Conservation (phyloP, 1,140 invertebrate species). For the Drosophila melanica region DNA sequence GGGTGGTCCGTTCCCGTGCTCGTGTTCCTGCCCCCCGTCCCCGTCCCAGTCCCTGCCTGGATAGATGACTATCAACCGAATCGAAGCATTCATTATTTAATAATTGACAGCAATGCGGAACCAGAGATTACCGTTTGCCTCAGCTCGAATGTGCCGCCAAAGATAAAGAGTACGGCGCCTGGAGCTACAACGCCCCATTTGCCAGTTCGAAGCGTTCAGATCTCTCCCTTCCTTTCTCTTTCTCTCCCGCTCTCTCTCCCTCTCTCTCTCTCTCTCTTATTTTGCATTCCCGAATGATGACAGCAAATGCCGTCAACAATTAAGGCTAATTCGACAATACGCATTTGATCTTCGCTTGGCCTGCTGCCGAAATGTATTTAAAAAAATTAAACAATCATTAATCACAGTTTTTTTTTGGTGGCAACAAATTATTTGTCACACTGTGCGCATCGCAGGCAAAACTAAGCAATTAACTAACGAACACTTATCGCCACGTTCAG, state of each 20-base stretch:
- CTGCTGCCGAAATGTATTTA: constrained; percentile 43
- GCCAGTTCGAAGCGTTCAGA: background rate
- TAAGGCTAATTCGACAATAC: constrained; percentile 67
- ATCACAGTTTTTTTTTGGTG: constrained; percentile 43
- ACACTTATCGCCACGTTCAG: constrained; percentile 39
- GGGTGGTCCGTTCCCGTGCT: constrained; percentile 1
- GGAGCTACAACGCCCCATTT: constrained; percentile 43
- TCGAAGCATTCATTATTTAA: constrained; percentile 31
- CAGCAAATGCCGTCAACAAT: constrained; percentile 58
- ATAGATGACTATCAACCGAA: background rate
- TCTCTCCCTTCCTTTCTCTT: background rate
- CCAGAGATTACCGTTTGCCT: constrained; percentile 54
- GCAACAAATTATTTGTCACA: constrained; percentile 63
- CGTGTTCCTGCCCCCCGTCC: background rate
- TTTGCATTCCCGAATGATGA: constrained; percentile 42
- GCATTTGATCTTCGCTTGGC: constrained; percentile 42
- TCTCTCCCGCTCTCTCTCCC: too few relatives aligned
- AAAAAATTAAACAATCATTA: constrained; percentile 71
- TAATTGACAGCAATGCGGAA: constrained; percentile 69
- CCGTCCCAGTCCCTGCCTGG: background rate
- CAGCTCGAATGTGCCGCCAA: constrained; percentile 38
- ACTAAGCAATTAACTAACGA: constrained; percentile 74
- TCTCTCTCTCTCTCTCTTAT: background rate
- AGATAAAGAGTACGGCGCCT: constrained; percentile 21
- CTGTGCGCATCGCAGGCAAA: constrained; percentile 43